Percentiles rank a stretch among this genome's conserved stretches.
Conservation (phyloP, 2,888 invertebrate species). For the Oxystoma pomonae region DNA sequence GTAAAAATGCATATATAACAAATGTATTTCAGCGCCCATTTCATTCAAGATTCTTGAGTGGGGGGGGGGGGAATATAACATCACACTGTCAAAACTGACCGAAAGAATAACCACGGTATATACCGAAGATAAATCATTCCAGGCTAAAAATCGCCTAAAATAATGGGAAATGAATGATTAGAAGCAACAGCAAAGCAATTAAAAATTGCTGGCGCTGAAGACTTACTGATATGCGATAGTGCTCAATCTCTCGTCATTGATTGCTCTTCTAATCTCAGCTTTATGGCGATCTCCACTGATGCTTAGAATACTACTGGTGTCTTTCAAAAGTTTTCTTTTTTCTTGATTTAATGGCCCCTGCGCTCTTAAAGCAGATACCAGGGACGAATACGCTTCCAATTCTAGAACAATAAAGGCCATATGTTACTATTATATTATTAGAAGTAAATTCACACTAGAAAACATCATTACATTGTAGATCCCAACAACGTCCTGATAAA, state of each 20-base stretch:
- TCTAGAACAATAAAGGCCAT: constrained; percentile 54
- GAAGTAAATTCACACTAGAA: constrained; percentile 20
- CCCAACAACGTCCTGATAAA: no score
- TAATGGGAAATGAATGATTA: no score
- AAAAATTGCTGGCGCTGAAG: background rate
- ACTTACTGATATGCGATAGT: constrained; percentile 88
- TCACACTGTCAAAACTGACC: no score
- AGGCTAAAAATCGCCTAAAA: no score
- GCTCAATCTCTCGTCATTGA: constrained; percentile 85
- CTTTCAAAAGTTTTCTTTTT: constrained; percentile 79
- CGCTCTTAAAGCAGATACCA: constrained; percentile 87
- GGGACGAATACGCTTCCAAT: constrained; percentile 86
- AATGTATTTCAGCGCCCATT: no score
- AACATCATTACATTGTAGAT: background rate
- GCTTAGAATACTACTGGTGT: constrained; percentile 75
- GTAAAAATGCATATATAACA: no score
- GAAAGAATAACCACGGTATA: no score
- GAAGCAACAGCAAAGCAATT: background rate
- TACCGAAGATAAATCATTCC: no score
- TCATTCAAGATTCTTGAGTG: no score
- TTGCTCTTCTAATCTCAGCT: constrained; percentile 86
- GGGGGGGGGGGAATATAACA: no score
- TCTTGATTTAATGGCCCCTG: constrained; percentile 83
- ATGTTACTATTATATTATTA: background rate
- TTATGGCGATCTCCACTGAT: constrained; percentile 88